Evolutionary conservation across 2,888 invertebrate genomes (phyloP).

Genomic region (Platycheirus rosarum): DNA sequence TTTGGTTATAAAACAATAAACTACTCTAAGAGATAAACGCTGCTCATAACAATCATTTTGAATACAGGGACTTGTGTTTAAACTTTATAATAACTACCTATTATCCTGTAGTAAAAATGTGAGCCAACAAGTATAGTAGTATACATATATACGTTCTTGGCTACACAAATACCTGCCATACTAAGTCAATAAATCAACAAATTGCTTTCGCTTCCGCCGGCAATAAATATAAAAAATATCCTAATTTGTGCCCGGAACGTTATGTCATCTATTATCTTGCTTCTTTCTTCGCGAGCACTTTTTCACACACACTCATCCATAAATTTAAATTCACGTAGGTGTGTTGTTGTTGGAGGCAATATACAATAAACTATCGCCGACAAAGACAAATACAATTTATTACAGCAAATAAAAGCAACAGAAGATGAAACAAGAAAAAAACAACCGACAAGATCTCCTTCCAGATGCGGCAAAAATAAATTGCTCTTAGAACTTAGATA

Average conservation of each 20-base stretch:
- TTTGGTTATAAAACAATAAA: conserved; percentile 51
- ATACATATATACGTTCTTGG: not conserved
- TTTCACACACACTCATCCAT: conserved; percentile 29
- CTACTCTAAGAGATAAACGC: no score
- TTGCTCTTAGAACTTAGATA: conserved; percentile 71
- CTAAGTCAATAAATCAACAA: conserved; percentile 49
- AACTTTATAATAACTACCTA: conserved; percentile 36
- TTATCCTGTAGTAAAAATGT: conserved; percentile 22
- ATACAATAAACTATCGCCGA: conserved; percentile 72
- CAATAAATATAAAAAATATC: conserved; percentile 53
- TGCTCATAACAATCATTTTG: conserved; percentile 57
- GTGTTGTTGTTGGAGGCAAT: conserved; percentile 49
- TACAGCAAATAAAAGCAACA: conserved; percentile 60
- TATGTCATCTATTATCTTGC: conserved; percentile 66
- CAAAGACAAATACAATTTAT: conserved; percentile 72
- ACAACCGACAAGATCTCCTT: conserved; percentile 72
- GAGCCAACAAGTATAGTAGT: conserved; percentile 8
- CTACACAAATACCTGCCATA: conserved; percentile 32
- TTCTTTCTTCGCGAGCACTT: conserved; percentile 47
- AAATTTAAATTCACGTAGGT: conserved; percentile 69
- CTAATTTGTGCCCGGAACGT: conserved; percentile 63
- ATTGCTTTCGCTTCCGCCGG: conserved; percentile 41
- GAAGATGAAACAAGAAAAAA: conserved; percentile 40
- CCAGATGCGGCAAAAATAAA: conserved; percentile 70
- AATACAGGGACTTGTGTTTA: no score